phyloP scores from a whole-genome alignment of 2,113 vertebrate species.

The Megaceryle maxima region DNA sequence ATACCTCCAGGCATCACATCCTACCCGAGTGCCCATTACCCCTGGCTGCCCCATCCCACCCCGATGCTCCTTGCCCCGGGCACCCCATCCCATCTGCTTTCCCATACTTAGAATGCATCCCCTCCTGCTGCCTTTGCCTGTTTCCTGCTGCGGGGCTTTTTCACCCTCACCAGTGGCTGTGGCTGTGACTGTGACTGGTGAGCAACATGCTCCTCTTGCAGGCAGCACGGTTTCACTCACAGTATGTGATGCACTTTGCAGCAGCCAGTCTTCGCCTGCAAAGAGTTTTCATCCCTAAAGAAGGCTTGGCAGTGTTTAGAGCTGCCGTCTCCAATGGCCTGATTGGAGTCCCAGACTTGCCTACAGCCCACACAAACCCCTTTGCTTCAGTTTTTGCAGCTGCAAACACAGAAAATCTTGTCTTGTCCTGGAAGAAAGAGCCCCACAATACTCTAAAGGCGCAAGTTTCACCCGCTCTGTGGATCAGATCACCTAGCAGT shows the following conservation, averaged over 20 bases:
- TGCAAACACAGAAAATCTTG: not conserved
- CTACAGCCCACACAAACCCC: not conserved
- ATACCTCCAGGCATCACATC: not conserved
- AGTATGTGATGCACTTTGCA: not conserved
- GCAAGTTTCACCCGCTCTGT: not conserved
- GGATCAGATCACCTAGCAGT: not conserved
- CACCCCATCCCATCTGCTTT: not conserved
- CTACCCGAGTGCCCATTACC: not conserved
- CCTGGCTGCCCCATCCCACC: not conserved
- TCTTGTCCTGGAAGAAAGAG: not conserved
- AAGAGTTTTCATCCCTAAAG: not conserved
- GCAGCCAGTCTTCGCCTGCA: not conserved
- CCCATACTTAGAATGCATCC: not conserved
- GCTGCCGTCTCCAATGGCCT: not conserved
- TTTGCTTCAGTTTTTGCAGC: not conserved
- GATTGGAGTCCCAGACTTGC: not conserved
- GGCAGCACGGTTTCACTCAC: not conserved
- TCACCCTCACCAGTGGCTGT: not conserved
- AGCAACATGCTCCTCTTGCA: not conserved
- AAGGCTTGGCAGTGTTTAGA: not conserved
- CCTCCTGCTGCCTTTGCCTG: not conserved
- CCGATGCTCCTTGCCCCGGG: accelerated
- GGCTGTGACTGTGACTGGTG: not conserved
- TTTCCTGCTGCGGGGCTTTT: not conserved
- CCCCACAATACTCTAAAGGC: not conserved